A percentile compares a stretch with the other conserved stretches of the same genome.
Conservation (phyloP, 2,888 invertebrate species). For the Trachelus stipa region DNA sequence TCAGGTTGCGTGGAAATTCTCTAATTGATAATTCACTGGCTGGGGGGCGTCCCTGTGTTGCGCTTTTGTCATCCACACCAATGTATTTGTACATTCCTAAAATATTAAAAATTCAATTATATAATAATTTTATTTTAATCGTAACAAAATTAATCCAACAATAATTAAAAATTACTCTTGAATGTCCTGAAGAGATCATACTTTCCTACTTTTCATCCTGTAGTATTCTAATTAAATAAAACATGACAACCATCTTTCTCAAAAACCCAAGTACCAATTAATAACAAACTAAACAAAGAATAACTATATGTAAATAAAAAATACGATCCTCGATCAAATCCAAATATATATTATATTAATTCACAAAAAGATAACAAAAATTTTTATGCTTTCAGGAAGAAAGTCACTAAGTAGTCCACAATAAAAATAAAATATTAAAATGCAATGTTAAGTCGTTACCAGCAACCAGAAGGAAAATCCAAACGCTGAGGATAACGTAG, state of each 20-base stretch:
- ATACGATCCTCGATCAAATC: background rate
- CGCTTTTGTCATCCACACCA: constrained; percentile 70
- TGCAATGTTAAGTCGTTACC: constrained; percentile 66
- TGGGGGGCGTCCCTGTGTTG: constrained; percentile 63
- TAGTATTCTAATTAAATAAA: no score
- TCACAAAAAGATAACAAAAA: background rate
- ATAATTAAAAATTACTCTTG: background rate
- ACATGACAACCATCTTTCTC: no score
- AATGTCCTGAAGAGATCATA: no score
- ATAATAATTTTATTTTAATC: background rate
- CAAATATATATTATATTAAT: background rate
- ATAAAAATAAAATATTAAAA: background rate
- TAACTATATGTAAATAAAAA: background rate
- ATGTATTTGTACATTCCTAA: constrained; percentile 85
- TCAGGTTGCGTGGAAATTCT: constrained; percentile 69
- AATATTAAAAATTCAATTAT: background rate
- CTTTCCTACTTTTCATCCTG: no score
- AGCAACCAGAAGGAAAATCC: constrained; percentile 84
- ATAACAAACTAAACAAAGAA: background rate
- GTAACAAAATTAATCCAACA: background rate
- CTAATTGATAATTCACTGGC: constrained; percentile 65
- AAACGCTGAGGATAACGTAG: constrained; percentile 82
- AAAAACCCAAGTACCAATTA: background rate
- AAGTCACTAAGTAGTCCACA: background rate
- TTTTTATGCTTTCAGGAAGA: background rate